Conservation (phyloP, 2,113 vertebrate species). For the Illadopsis cleaveri region DNA sequence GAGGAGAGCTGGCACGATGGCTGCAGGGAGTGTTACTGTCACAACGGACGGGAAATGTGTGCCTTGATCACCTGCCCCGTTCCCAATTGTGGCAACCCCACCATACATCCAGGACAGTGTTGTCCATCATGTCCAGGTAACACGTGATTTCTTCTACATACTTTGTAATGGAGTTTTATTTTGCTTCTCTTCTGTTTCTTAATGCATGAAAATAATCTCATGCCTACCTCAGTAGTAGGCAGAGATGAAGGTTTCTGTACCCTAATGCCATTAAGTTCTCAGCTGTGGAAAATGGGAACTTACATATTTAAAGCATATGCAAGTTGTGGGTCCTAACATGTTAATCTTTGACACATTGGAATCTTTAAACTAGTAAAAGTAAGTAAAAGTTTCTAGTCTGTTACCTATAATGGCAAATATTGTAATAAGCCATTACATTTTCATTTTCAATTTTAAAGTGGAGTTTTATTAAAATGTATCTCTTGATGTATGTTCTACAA, state of each 20-base stretch:
- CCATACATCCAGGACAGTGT: slow-evolving; percentile 85
- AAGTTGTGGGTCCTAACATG: neutral
- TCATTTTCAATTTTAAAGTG: neutral
- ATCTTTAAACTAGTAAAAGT: neutral
- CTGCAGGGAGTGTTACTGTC: slow-evolving; percentile 89
- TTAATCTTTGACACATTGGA: neutral
- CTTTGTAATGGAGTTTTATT: neutral
- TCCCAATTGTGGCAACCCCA: slow-evolving; percentile 83
- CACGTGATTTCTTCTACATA: neutral
- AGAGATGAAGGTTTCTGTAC: neutral
- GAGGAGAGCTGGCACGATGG: slow-evolving; percentile 91
- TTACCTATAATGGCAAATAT: neutral
- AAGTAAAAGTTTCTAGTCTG: neutral
- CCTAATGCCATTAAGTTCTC: neutral
- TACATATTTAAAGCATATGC: neutral
- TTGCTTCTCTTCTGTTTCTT: neutral
- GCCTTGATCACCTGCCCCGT: slow-evolving; percentile 88
- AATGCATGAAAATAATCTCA: neutral
- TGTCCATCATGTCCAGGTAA: slow-evolving; percentile 88
- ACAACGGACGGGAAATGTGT: slow-evolving; percentile 88
- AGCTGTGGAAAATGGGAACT: neutral
- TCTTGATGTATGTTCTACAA: neutral
- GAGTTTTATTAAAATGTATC: neutral
- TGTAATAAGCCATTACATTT: neutral
- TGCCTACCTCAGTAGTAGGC: neutral